phyloP scores from a whole-genome alignment of 2,888 invertebrate genomes.

The Dryobota labecula region DNA sequence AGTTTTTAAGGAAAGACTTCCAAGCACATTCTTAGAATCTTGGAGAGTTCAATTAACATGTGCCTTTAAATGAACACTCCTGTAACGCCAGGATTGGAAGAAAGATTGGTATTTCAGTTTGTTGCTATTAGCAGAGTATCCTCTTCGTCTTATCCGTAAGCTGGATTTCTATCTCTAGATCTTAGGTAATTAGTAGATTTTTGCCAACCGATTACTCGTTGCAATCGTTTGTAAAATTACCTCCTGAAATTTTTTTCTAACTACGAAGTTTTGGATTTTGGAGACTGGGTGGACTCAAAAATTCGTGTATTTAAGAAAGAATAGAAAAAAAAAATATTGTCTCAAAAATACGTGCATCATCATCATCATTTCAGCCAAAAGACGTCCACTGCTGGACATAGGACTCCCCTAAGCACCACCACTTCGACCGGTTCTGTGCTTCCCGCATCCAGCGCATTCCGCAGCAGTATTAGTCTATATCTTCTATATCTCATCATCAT shows the following conservation, averaged over 20 bases:
- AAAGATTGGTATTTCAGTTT: neutral
- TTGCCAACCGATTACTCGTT: no score
- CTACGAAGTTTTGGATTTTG: neutral
- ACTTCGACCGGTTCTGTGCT: no score
- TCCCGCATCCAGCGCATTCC: no score
- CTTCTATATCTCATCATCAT: no score
- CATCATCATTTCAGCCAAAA: no score
- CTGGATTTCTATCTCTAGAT: neutral
- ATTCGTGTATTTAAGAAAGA: neutral
- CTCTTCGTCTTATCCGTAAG: neutral
- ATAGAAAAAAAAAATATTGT: no score
- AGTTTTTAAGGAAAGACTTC: conserved; percentile 7
- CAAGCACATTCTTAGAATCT: neutral
- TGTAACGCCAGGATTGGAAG: neutral
- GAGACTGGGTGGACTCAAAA: neutral
- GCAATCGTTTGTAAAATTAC: neutral
- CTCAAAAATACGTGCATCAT: no score
- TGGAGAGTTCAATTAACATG: neutral
- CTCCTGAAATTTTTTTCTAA: neutral
- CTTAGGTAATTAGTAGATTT: no score
- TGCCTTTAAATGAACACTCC: neutral
- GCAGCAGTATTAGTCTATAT: no score
- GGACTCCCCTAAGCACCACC: no score
- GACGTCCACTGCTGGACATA: no score
- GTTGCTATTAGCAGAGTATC: neutral